A percentile compares a stretch with the other conserved stretches of the same genome.
These are phyloP conservation scores for Odontamblyopus lacepedii DNA, from an alignment of 2,797 vertebrate genomes.

Conservation along the genomic window DNA sequence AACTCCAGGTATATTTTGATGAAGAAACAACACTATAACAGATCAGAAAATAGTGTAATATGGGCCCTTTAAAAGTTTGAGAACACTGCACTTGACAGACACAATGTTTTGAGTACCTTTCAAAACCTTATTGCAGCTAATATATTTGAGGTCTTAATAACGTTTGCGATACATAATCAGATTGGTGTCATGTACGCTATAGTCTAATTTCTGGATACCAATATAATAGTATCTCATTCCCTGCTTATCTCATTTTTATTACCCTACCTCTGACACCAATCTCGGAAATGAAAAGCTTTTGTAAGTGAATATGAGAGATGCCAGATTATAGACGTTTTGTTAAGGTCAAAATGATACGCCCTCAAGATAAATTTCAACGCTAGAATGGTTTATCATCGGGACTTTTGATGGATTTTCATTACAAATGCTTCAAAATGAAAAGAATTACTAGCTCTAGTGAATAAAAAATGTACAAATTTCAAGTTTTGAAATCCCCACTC, in stretches of 20 bases:
- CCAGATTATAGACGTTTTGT: not conserved
- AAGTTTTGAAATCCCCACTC: not conserved
- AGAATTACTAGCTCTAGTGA: not conserved
- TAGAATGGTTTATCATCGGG: not conserved
- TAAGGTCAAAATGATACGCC: conserved; percentile 3
- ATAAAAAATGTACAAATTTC: not conserved
- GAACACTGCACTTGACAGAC: no score
- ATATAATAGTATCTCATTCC: not conserved
- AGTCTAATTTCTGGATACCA: no score
- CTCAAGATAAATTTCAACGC: not conserved
- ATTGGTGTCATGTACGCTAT: no score
- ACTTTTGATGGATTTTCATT: not conserved
- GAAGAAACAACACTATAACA: no score
- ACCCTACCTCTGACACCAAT: not conserved
- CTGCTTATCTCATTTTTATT: conserved; percentile 9
- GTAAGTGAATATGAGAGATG: not conserved
- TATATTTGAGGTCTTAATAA: not conserved
- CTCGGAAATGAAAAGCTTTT: not conserved
- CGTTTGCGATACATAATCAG: not conserved
- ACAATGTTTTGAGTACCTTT: no score
- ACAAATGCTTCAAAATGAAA: not conserved
- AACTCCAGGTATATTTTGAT: no score
- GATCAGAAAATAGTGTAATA: no score
- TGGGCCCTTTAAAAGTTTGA: no score
- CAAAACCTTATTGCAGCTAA: not conserved